Evolutionary conservation across 2,888 invertebrate species (phyloP), one percentile per base, ranked within the genome.

Genomic region (Aproaerema taeniolella): DNA sequence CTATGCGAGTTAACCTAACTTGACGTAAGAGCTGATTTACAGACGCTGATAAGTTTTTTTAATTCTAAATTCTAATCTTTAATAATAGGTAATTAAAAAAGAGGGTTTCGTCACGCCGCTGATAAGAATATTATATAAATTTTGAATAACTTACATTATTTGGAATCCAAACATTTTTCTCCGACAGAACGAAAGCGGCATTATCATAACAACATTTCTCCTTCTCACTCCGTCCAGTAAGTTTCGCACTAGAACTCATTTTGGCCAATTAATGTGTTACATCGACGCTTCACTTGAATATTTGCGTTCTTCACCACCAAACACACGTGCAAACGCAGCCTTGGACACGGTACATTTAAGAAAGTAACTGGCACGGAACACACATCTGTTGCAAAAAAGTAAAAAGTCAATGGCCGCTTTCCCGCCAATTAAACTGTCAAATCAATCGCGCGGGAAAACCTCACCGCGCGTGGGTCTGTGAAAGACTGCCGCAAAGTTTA

Each of bases 171-270:
- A 61, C 49, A 57, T 68, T 66, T 56, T 78, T 75, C 48, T 83
- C 85, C 2, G 75, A 67, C 59, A 75, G 61, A 47, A 75, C 70
- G 58, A 77, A 85, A 31, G 70, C 86, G 6, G 70, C 60, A 52
- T 85, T 85, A 46, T 78, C 77, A 43, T 74, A 80, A 42, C 71
- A 63, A 53, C 62, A 58, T 46, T 68, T 71, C 37, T 67, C 67
- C 40, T 63, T 63, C 24, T 60, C 53, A 60, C 61, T 67, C 43
- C 42, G 53, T 47, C 50, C 45, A 15, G 50, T 46, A 31, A 58
- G 53, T 52, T 53, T 59, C 17, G 52, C 50, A 48, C 43, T 47
- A 32, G 47, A 49, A 47, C 43, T 51, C 60, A 61, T 61, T 36
- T 51, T 52, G 26, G n/a, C n/a, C n/a, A n/a, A n/a, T n/a, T n/a